Evolutionary conservation across 1,140 invertebrate species (phyloP).

Genomic region (Protaetia brevitarsis): DNA sequence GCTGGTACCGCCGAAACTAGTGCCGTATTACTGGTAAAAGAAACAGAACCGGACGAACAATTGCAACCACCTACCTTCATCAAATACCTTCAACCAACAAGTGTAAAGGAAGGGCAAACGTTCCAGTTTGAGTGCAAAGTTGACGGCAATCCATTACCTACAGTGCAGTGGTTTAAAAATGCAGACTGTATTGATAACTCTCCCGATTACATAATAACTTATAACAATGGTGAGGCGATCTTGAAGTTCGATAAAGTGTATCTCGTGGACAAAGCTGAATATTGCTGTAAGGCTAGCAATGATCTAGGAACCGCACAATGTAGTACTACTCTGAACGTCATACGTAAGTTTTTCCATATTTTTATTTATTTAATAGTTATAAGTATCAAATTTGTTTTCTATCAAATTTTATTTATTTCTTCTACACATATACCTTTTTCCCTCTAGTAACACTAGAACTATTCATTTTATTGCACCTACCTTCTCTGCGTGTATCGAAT

Average conservation of each 20-base stretch:
- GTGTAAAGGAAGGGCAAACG: slow-evolving; percentile 62
- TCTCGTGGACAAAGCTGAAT: slow-evolving; percentile 59
- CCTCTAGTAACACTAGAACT: no score
- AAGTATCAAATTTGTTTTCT: neutral
- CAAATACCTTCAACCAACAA: slow-evolving; percentile 59
- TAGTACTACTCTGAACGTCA: slow-evolving; percentile 53
- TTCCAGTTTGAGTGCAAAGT: slow-evolving; percentile 71
- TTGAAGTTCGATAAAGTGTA: slow-evolving; percentile 60
- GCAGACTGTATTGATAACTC: slow-evolving; percentile 69
- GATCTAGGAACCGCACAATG: slow-evolving; percentile 62
- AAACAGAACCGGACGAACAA: slow-evolving; percentile 64
- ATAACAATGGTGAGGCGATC: slow-evolving; percentile 63
- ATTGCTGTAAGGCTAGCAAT: slow-evolving; percentile 70
- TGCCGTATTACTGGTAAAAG: slow-evolving; percentile 73
- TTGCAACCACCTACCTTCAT: slow-evolving; percentile 63
- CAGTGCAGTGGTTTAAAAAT: slow-evolving; percentile 78
- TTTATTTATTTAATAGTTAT: neutral
- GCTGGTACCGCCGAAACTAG: slow-evolving; percentile 69
- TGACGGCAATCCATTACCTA: slow-evolving; percentile 70
- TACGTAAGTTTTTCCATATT: slow-evolving; percentile 49
- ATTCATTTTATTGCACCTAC: no score
- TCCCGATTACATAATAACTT: slow-evolving; percentile 66
- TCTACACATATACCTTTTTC: no score
- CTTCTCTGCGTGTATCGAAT: no score
- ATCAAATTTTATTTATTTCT: no score